Evolutionary conservation across 30 jellyfish, hydroid and myxozoan genomes (phyloP).

Genomic region (Mastigias papua): DNA sequence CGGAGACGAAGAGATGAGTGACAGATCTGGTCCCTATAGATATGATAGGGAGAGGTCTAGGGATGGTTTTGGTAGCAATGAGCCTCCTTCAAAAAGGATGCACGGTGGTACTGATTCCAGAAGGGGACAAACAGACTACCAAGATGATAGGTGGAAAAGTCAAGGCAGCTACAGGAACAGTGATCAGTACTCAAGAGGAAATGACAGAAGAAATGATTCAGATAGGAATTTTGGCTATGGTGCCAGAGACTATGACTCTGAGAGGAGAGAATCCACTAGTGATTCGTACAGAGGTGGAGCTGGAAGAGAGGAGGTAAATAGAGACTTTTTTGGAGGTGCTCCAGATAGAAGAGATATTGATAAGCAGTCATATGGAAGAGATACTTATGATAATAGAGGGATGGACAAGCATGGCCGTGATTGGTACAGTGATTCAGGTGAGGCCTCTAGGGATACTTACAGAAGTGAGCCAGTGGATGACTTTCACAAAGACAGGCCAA

Average conservation of each 20-base stretch:
- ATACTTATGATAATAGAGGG: neutral
- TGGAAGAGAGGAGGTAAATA: neutral
- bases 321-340: neutral
- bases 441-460: neutral
- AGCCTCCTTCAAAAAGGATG: constrained; percentile 30
- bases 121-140: constrained; percentile 28
- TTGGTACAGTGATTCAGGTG: neutral
- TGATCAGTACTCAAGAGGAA: neutral
- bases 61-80: constrained; percentile 22
- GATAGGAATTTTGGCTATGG: constrained; percentile 12
- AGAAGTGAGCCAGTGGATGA: neutral
- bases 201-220: constrained; percentile 25
- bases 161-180: constrained; percentile 8
- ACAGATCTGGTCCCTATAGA: neutral
- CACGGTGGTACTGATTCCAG: constrained; percentile 15
- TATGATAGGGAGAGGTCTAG: constrained; percentile 1
- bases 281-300: neutral
- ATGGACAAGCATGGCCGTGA: neutral
- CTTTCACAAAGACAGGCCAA: neutral
- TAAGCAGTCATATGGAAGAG: neutral
- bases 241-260: neutral
- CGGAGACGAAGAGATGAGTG: neutral
- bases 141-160: constrained; percentile 34
- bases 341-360: neutral
- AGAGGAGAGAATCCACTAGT: constrained; percentile 3